phyloP scores from a whole-genome alignment of 2,888 invertebrate genomes.

The Masnerella sp. region DNA sequence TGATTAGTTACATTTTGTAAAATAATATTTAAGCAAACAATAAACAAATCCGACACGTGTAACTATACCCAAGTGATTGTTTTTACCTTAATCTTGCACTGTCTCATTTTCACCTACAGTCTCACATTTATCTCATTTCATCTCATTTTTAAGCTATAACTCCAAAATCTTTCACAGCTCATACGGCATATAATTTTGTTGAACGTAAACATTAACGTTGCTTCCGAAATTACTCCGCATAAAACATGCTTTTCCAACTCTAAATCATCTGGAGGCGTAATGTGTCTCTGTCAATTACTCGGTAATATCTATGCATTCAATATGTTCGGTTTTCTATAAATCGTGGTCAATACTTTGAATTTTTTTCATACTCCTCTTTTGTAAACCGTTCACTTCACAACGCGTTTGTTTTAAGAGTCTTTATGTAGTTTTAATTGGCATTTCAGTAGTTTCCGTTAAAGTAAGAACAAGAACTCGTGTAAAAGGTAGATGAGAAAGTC shows the following conservation, averaged over 20 bases:
- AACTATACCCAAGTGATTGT: too few species aligned
- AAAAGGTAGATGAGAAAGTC: slow-evolving; percentile 41
- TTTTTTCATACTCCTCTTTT: slow-evolving; percentile 18
- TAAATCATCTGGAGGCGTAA: slow-evolving; percentile 36
- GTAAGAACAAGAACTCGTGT: slow-evolving; percentile 46
- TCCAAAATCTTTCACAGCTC: too few species aligned
- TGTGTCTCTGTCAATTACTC: slow-evolving; percentile 34
- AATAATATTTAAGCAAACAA: too few species aligned
- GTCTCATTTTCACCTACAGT: too few species aligned
- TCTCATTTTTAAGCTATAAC: too few species aligned
- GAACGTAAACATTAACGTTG: slow-evolving; percentile 36
- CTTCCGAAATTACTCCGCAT: slow-evolving; percentile 28
- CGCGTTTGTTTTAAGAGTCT: slow-evolving; percentile 47
- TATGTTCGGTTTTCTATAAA: slow-evolving; percentile 23
- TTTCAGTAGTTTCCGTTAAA: slow-evolving; percentile 52
- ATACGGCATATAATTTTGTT: too few species aligned
- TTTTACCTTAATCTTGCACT: too few species aligned
- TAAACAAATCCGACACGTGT: too few species aligned
- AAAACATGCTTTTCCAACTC: slow-evolving; percentile 39
- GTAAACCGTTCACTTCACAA: slow-evolving; percentile 37
- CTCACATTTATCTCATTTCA: too few species aligned
- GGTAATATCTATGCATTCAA: slow-evolving; percentile 23
- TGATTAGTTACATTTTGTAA: too few species aligned
- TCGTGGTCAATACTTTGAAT: slow-evolving; percentile 2
- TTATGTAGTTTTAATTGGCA: slow-evolving; percentile 56